Base-by-base conservation (phyloP, 2,113 vertebrate genomes). In the Cervus canadensis region DNA sequence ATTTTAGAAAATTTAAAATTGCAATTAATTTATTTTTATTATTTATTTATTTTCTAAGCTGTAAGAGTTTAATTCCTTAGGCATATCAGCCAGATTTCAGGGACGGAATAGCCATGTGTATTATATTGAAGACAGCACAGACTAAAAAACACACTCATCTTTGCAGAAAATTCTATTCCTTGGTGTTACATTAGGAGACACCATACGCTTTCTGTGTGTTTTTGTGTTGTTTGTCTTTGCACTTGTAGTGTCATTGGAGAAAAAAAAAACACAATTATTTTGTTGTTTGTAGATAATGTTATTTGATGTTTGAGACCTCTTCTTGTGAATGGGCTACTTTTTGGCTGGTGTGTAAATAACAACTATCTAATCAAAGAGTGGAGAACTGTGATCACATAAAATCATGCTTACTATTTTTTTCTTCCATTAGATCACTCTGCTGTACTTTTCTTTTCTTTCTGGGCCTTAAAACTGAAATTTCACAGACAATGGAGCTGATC, bases 261-360 rank as follows among this genome's bases (percentile, higher is more conserved):
- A 43, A 67, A 25, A 79, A 16, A 12, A 21, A 12, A 23, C 62
- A 36, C 2, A 52, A n/a, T 56, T 57, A 5, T 62, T 48, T 81
- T 97, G 48, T 14, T 64, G 15, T 40, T 89, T 87, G 74, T 11
- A 62, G 6, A n/a, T 71, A 36, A 30, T 89, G 74, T 88, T 94
- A 30, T 12, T 76, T 45, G 23, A 90, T 87, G 45, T n/a, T 95
- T 71, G 82, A 94, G 25, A 67, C 50, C 36, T 28, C 23, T 88
- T 85, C 6, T 62, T 93, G 17, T 12, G 23, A 76, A 74, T 13
- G 6, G 5, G 11, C 23, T 93, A 16, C 5, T 23, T 86, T 95
- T 15, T 17, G 30, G 85, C 7, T 8, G 19, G 4, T 50, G 2
- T 13, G 28, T 64, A 67, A 67, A 64, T 36, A 25, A 59, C 13